Conservation (phyloP, 2,888 invertebrate genomes). For the Chydorus sphaericus region DNA sequence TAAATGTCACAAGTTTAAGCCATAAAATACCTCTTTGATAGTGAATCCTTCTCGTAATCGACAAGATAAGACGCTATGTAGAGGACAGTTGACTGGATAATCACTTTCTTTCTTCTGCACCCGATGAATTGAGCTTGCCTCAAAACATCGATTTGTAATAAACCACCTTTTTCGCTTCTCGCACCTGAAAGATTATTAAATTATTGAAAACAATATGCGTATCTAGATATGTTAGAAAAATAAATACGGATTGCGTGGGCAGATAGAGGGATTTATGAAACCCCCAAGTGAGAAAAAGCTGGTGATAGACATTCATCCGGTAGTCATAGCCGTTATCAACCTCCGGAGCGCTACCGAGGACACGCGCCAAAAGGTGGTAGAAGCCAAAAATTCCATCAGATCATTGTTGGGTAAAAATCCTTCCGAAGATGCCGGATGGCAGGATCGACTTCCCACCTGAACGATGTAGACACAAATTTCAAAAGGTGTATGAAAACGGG, state of each 20-base stretch:
- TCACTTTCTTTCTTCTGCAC: constrained; percentile 3
- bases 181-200: too few relatives aligned
- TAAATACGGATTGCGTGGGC: constrained; percentile 19
- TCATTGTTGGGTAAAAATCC: constrained; percentile 57
- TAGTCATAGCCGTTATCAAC: constrained; percentile 24
- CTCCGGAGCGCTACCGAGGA: constrained; percentile 40
- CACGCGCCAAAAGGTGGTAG: too few relatives aligned
- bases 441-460: constrained; percentile 38
- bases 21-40: constrained; percentile 35
- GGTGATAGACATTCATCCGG: constrained; percentile 42
- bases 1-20: neutral
- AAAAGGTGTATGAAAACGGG: too few relatives aligned
- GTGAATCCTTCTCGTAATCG: constrained; percentile 61
- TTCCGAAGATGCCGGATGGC: constrained; percentile 48
- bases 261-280: constrained; percentile 35
- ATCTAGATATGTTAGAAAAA: too few relatives aligned
- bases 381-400: constrained; percentile 55
- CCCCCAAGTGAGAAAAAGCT: constrained; percentile 43
- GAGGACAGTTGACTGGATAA: constrained; percentile 30
- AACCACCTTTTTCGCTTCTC: too few relatives aligned
- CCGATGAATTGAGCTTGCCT: neutral
- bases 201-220: too few relatives aligned
- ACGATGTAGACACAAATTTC: too few relatives aligned
- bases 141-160: neutral
- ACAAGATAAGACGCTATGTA: constrained; percentile 46